These are phyloP conservation scores for Gambusia affinis DNA, from an alignment of 2,113 vertebrate species.

Conservation along the genomic window DNA sequence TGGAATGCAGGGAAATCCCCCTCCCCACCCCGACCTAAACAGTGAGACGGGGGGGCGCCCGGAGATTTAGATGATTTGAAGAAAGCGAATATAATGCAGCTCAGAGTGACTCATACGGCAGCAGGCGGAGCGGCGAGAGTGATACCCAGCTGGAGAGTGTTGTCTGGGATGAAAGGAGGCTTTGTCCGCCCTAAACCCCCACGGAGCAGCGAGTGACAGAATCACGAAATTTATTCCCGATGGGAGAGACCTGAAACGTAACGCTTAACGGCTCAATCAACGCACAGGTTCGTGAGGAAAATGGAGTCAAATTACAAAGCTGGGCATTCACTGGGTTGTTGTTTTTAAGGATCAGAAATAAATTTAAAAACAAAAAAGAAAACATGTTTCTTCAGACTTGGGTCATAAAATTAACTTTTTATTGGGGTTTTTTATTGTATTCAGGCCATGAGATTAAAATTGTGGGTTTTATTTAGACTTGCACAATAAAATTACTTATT, in stretches of 20 bases:
- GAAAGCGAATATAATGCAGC: conserved; percentile 48
- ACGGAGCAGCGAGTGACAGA: conserved; percentile 47
- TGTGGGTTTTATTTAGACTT: no score
- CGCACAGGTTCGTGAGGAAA: not conserved
- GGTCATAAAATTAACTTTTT: not conserved
- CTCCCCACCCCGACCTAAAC: conserved; percentile 2
- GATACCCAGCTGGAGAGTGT: conserved; percentile 52
- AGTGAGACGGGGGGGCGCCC: conserved; percentile 10
- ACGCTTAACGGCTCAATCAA: not conserved
- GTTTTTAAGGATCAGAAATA: not conserved
- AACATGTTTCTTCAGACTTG: not conserved
- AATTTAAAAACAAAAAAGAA: not conserved
- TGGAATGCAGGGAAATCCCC: conserved; percentile 54
- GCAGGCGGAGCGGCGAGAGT: conserved; percentile 42
- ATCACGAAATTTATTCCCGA: conserved; percentile 40
- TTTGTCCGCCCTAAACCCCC: conserved; percentile 45
- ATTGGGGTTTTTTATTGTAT: not conserved
- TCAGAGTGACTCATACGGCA: conserved; percentile 46
- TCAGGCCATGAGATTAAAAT: no score
- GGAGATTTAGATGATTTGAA: conserved; percentile 56
- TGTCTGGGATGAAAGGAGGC: conserved; percentile 53
- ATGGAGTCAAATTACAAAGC: not conserved
- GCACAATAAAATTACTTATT: no score
- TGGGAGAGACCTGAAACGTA: conserved; percentile 15
- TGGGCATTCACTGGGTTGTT: no score